Base-by-base conservation (phyloP, 1,140 invertebrate species). In the Thalassaphorura encarpata region DNA sequence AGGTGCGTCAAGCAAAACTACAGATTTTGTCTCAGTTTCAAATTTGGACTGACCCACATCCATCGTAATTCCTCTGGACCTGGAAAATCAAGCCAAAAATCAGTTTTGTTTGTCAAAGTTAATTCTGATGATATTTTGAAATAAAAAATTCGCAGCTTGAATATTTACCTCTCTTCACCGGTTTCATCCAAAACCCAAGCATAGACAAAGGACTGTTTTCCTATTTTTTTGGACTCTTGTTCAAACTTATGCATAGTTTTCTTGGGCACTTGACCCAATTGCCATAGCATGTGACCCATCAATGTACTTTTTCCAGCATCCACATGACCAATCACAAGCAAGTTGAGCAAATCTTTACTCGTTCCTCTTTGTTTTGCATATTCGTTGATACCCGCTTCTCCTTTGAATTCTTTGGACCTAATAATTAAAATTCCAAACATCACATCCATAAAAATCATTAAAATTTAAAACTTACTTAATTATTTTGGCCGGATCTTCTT, bases 141-240 rank as follows among this genome's bases (percentile, higher is more conserved):
- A 15, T 42, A 28, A 18, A 39, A 31, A 54, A 24, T 51, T 43
- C 28, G 15, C 15, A 76, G n/a, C n/a, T n/a, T n/a, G n/a, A n/a
- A n/a, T n/a, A n/a, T 71, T 51, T 76, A 84, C 78, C 95, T 81
- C 75, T 99, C 95, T 74, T 99, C 95, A 8, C 91, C 90, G 58
- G 92, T 97, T 76, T 98, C 93, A 76, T 99, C 97, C n/a, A 99
- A 73, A 11, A 99, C 90, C 96, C 96, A 99, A 16, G 96, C 96
- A 76, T 90, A 99, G 73, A 90, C 87, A 68, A 99, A 99, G 42
- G 92, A 96, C 63, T 95, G 89, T 73, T 99, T 99, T 0, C 97
- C 97, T 61, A 94, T 73, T 71, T 98, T 97, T 69, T 91, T 90
- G 48, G 95, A 95, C 67, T 99, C 95, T 68, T 93, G 89, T 70